These are phyloP conservation scores for Tauraco hartlaubi DNA, from an alignment of 2,797 vertebrate genomes.

Conservation along the genomic window DNA sequence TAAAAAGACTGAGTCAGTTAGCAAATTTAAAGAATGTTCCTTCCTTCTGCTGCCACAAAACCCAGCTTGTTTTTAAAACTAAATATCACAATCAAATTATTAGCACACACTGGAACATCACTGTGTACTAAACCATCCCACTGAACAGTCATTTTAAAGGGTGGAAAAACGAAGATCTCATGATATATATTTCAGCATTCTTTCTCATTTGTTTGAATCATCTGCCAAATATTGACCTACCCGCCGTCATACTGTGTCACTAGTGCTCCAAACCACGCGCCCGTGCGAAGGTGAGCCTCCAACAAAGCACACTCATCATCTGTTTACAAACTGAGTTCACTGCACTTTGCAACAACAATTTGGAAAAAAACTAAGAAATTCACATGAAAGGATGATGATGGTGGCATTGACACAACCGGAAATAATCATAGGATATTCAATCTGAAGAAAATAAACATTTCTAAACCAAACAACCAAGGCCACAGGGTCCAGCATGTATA, in stretches of 20 bases:
- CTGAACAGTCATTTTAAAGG: background rate
- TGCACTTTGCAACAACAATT: background rate
- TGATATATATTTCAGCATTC: background rate
- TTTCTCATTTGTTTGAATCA: background rate
- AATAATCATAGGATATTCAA: background rate
- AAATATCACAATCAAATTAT: background rate
- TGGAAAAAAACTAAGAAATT: conserved; percentile 19
- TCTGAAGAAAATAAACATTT: conserved; percentile 18
- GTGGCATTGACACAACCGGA: background rate
- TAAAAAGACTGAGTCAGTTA: background rate
- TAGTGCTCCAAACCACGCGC: background rate
- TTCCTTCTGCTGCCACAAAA: background rate
- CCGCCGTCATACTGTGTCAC: background rate
- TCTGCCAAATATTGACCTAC: background rate
- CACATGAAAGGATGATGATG: background rate
- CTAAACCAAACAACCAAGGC: background rate
- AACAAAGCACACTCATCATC: background rate
- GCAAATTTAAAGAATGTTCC: background rate
- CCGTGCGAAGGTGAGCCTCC: background rate
- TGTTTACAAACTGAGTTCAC: background rate
- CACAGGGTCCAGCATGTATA: background rate
- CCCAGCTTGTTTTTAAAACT: background rate
- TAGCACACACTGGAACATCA: background rate
- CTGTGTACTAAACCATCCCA: background rate
- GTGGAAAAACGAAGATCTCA: background rate